Percentiles rank a stretch among this genome's conserved stretches.
Evolutionary conservation across 2,888 invertebrate genomes (phyloP).

Genomic region (Sesia bembeciformis): DNA sequence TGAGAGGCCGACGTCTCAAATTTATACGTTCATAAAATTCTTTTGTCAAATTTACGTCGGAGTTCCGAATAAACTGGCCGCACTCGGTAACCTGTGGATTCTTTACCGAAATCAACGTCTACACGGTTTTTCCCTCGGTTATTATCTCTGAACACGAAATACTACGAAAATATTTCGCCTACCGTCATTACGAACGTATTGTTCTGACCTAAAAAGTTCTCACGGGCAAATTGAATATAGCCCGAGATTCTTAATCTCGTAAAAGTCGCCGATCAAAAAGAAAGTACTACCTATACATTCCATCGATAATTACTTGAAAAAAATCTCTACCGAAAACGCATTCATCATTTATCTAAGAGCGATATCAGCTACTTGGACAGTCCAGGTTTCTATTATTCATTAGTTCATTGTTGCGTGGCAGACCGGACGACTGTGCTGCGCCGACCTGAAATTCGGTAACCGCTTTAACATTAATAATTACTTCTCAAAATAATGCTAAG

Average conservation of each 20-base stretch:
- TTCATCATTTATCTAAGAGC: conserved; percentile 58
- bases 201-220: conserved; percentile 8
- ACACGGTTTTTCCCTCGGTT: conserved; percentile 49
- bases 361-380: conserved; percentile 62
- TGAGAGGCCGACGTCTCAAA: conserved; percentile 43
- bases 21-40: conserved; percentile 71
- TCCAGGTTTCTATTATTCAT: conserved; percentile 68
- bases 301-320: conserved; percentile 49
- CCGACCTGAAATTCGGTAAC: conserved; percentile 69
- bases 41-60: conserved; percentile 70
- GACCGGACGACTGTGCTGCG: conserved; percentile 36
- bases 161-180: conserved; percentile 13
- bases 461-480: conserved; percentile 69
- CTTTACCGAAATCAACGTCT: conserved; percentile 62
- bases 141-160: conserved; percentile 36
- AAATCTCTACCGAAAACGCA: conserved; percentile 48
- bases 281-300: conserved; percentile 29
- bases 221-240: conserved; percentile 9
- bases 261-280: conserved; percentile 16
- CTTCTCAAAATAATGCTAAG: conserved; percentile 72
- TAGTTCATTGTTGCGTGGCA: conserved; percentile 47
- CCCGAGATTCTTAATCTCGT: conserved; percentile 15
- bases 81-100: conserved; percentile 31
- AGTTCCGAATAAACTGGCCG: conserved; percentile 51
- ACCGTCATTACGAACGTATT: not conserved